Percentiles rank a stretch among this genome's conserved stretches.
Evolutionary conservation across 2,113 vertebrate species (phyloP).

Genomic region (Sporophila hypoxantha): DNA sequence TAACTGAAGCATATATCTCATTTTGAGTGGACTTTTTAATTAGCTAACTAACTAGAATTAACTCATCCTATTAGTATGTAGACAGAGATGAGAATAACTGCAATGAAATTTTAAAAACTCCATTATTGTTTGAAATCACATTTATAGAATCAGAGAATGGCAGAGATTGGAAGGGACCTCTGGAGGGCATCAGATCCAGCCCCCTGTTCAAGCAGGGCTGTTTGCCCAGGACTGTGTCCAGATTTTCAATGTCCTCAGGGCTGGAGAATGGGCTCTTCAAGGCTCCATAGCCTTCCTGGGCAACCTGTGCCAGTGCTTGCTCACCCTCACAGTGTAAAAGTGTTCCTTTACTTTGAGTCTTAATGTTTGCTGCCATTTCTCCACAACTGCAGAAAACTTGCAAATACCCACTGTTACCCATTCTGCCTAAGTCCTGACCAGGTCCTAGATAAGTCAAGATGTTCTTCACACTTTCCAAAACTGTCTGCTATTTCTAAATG

Average conservation of each 20-base stretch:
- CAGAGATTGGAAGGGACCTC: not conserved
- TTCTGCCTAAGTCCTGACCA: not conserved
- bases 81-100: not conserved
- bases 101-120: not conserved
- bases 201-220: not conserved
- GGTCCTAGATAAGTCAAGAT: not conserved
- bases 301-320: not conserved
- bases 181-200: not conserved
- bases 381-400: not conserved
- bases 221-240: not conserved
- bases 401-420: not conserved
- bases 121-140: not conserved
- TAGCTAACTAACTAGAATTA: too few relatives aligned
- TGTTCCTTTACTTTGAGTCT: not conserved
- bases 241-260: not conserved
- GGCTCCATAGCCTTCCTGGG: not conserved
- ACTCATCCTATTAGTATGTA: not conserved
- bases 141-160: not conserved
- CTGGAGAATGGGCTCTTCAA: not conserved
- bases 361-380: not conserved
- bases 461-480: not conserved
- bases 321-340: not conserved
- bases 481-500: not conserved
- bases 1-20: not conserved
- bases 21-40: not conserved